Evolutionary conservation across 2,888 invertebrate species (phyloP).

Genomic region (Odiellus spinosus): DNA sequence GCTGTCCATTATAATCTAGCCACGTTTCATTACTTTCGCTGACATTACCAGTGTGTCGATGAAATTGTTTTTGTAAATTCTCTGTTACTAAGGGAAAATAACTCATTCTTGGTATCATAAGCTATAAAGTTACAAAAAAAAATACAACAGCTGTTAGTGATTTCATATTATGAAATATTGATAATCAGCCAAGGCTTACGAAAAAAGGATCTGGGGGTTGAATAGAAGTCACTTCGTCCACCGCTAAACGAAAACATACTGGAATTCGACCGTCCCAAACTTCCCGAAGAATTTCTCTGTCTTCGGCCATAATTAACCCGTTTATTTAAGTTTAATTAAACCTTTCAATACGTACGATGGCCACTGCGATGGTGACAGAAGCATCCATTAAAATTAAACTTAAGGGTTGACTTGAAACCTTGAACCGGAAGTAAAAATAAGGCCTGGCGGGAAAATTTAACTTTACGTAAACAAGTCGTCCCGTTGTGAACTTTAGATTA

Average conservation of each 20-base stretch:
- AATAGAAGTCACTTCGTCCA: constrained; percentile 72
- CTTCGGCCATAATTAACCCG: constrained; percentile 88
- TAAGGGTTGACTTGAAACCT: no score
- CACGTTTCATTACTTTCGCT: constrained; percentile 78
- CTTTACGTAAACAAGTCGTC: no score
- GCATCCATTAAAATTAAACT: no score
- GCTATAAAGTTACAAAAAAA: constrained; percentile 25
- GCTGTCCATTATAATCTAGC: constrained; percentile 80
- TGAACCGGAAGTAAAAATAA: no score
- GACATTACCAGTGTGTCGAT: constrained; percentile 43
- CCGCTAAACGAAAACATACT: constrained; percentile 72
- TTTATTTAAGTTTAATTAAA: no score
- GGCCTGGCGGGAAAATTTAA: no score
- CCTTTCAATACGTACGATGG: no score
- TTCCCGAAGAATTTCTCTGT: constrained; percentile 81
- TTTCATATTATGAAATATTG: no score
- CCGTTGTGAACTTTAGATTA: no score
- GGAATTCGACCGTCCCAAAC: constrained; percentile 93
- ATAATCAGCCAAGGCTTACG: constrained; percentile 9
- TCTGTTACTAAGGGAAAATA: constrained; percentile 90
- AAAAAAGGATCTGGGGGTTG: constrained; percentile 80
- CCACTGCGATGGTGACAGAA: no score
- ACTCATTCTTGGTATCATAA: constrained; percentile 81
- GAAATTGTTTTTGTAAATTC: constrained; percentile 80
- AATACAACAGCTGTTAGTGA: background rate